Evolutionary conservation across 2,797 vertebrate species (phyloP).

Genomic region (Pseudomugil tenellus): DNA sequence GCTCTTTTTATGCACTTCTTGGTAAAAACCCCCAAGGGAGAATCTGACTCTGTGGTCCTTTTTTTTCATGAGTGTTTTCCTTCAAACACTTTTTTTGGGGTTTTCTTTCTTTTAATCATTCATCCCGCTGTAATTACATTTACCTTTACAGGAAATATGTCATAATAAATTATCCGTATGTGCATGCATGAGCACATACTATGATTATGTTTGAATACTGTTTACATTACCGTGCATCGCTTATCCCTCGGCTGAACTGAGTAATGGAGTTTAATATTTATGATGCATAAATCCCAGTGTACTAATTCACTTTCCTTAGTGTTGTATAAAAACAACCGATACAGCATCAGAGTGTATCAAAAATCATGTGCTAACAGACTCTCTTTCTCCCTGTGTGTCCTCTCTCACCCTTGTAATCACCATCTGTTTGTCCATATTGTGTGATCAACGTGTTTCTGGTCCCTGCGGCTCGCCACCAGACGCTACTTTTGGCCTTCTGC

Average conservation of each 20-base stretch:
- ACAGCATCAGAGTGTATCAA: slow-evolving; percentile 27
- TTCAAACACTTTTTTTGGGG: slow-evolving; percentile 45
- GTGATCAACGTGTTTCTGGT: slow-evolving; percentile 55
- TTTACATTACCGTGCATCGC: slow-evolving; percentile 41
- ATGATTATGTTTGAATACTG: slow-evolving; percentile 26
- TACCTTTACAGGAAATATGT: slow-evolving; percentile 8
- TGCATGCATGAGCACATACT: not conserved
- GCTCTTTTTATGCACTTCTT: slow-evolving; percentile 43
- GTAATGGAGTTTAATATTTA: slow-evolving; percentile 67
- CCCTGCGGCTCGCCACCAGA: slow-evolving; percentile 80
- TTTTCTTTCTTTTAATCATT: slow-evolving; percentile 38
- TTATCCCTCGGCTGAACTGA: slow-evolving; percentile 37
- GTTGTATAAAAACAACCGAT: slow-evolving; percentile 47
- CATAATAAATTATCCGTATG: slow-evolving; percentile 1
- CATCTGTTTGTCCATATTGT: slow-evolving; percentile 86
- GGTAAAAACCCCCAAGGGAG: slow-evolving; percentile 26
- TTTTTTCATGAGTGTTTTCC: slow-evolving; percentile 30
- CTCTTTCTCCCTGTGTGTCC: slow-evolving; percentile 51
- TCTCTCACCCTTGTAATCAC: slow-evolving; percentile 59
- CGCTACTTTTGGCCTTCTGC: slow-evolving; percentile 90
- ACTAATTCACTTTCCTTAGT: too few relatives aligned
- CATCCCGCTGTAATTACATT: slow-evolving; percentile 59
- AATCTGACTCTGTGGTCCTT: slow-evolving; percentile 16
- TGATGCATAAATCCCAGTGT: slow-evolving; percentile 41
- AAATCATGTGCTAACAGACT: slow-evolving; percentile 51